Conservation (phyloP, 2,113 vertebrate species). For the Athene noctua region DNA sequence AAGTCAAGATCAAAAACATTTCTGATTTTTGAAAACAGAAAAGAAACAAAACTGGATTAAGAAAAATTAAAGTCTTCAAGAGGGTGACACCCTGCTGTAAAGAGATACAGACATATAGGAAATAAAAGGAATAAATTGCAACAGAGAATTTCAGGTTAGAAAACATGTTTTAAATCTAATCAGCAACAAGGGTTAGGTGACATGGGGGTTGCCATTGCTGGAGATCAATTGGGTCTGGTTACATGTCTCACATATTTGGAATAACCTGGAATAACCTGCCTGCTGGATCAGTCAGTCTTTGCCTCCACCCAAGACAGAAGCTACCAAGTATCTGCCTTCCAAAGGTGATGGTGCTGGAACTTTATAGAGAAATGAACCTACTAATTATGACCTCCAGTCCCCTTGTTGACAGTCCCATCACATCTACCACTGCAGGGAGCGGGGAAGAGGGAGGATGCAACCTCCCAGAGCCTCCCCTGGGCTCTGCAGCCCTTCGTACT, state of each 20-base stretch:
- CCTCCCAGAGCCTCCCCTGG: neutral
- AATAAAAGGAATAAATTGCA: neutral
- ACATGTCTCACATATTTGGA: neutral
- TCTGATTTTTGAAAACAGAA: neutral
- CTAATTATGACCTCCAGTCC: neutral
- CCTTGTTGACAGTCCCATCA: neutral
- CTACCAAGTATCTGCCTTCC: neutral
- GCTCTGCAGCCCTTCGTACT: neutral
- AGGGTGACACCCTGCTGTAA: neutral
- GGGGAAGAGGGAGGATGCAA: neutral
- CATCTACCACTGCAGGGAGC: neutral
- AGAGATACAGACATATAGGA: rapidly evolving
- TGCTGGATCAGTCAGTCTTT: neutral
- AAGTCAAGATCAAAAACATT: neutral
- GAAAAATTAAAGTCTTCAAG: neutral
- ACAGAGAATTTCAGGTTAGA: neutral
- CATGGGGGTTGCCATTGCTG: neutral
- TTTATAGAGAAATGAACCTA: neutral
- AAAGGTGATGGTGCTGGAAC: neutral
- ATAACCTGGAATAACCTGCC: neutral
- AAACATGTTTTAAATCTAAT: neutral
- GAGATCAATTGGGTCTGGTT: neutral
- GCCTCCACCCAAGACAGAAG: neutral
- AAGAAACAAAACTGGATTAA: neutral
- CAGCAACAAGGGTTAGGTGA: neutral